Evolutionary conservation across 2,888 invertebrate genomes (phyloP), one percentile per base, ranked within the genome.

Genomic region (Mallateleia sp.): DNA sequence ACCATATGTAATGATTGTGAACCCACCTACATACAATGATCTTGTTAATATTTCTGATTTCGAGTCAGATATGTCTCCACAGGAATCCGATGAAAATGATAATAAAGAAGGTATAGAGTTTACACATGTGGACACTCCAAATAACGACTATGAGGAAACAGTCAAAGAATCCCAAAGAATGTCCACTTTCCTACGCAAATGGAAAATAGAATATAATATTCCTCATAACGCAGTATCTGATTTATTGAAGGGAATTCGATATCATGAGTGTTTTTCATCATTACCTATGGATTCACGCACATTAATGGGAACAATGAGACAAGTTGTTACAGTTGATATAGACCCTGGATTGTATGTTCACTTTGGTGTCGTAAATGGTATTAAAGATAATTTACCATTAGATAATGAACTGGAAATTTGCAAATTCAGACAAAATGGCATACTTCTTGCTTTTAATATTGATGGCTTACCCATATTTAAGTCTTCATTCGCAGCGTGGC

Each of bases 401-500:
- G 25, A 54, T 1, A 38, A 64, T 24, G 11, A 52, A 34, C 6
- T 64, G 2, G 20, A n/a, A 77, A 54, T 83, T 0, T 4, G 52
- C 1, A 24, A 54, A 9, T 83, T 64, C 14, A 8, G 18, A 64
- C 47, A 24, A 3, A 52, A 67, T 20, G 79, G 79, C 1, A 66
- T 85, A 6, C 11, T 15, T 22, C 52, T 85, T 38, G 50, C 75
- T 14, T 28, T 78, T 52, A 78, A 71, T 72, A 85, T 86, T n/a
- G n/a, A n/a, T n/a, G n/a, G n/a, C n/a, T n/a, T n/a, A n/a, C n/a
- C n/a, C n/a, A n/a, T n/a, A n/a, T 88, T 66, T 67, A 89, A 90
- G 77, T 84, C 87, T 62, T 67, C 74, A 22, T 32, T 60, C n/a
- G 87, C 88, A 50, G 87, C 87, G 15, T 91, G 89, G 88, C 89